Evolutionary conservation across 2,888 invertebrate genomes (phyloP).

Genomic region (Acronicta alni): DNA sequence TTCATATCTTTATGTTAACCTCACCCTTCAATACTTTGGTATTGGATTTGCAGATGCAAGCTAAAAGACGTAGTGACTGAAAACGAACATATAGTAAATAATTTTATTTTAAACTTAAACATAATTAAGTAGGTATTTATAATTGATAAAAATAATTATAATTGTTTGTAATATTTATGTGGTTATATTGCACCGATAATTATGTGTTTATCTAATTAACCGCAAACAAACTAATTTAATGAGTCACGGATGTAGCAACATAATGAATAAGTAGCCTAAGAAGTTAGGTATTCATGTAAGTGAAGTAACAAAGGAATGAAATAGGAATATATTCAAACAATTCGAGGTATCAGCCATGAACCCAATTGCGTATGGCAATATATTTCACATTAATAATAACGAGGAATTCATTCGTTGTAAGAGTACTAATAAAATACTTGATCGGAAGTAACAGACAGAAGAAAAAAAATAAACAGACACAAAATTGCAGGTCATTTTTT

Average conservation of each 20-base stretch:
- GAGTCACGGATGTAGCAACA: conserved; percentile 13
- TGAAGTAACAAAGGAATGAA: background rate
- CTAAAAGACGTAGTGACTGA: background rate
- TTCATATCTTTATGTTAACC: background rate
- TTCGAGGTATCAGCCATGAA: no score
- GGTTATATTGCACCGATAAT: conserved; percentile 16
- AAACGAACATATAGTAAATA: background rate
- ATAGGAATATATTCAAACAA: no score
- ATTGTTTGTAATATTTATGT: conserved; percentile 5
- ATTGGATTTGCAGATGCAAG: background rate
- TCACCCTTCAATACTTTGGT: background rate
- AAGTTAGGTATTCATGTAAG: background rate
- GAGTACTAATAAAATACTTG: no score
- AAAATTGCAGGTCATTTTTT: no score
- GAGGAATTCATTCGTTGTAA: no score
- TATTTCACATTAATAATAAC: no score
- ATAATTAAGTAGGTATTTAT: conserved; percentile 24
- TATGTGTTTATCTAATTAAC: conserved; percentile 41
- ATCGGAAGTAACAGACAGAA: no score
- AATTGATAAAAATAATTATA: conserved; percentile 27
- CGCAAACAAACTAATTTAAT: conserved; percentile 27
- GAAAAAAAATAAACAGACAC: no score
- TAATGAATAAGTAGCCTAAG: conserved; percentile 7
- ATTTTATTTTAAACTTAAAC: conserved; percentile 10
- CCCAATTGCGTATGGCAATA: no score